Evolutionary conservation across 2,888 invertebrate genomes (phyloP).

Genomic region (Brachyptera putata): DNA sequence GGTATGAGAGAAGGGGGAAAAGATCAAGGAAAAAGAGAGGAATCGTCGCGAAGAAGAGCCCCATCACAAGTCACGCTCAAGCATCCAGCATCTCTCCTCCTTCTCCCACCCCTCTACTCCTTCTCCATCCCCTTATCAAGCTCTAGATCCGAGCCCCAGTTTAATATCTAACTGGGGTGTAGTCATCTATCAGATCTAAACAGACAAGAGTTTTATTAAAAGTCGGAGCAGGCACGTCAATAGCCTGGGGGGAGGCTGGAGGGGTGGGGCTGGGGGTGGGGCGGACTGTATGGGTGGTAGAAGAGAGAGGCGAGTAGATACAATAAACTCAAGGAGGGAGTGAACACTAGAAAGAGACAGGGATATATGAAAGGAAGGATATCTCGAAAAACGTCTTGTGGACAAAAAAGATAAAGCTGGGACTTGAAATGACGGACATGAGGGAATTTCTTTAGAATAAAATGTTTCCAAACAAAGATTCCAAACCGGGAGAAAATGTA

Average conservation of each 20-base stretch:
- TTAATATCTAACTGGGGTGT: conserved; percentile 52
- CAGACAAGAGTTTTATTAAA: conserved; percentile 56
- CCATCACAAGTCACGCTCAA: conserved; percentile 25
- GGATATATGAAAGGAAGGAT: conserved; percentile 9
- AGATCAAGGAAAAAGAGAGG: conserved; percentile 7
- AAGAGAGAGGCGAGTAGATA: conserved; percentile 12
- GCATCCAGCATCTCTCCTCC: conserved; percentile 24
- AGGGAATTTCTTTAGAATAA: conserved; percentile 8
- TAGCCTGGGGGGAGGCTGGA: conserved; percentile 36
- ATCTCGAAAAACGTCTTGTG: conserved; percentile 14
- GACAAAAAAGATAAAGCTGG: conserved; percentile 10
- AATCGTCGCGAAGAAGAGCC: conserved; percentile 12
- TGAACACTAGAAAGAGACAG: conserved; percentile 9
- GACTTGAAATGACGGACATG: conserved; percentile 19
- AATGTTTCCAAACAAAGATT: conserved; percentile 13
- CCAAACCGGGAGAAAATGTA: neutral
- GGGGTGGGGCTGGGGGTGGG: conserved; percentile 24
- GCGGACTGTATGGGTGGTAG: conserved; percentile 9
- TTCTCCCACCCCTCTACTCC: neutral
- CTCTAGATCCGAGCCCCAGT: conserved; percentile 37
- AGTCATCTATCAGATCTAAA: conserved; percentile 54
- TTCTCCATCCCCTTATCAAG: conserved; percentile 18
- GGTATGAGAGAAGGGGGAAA: neutral
- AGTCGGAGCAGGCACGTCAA: conserved; percentile 49
- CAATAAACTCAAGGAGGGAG: conserved; percentile 19